Percentiles rank a stretch among this genome's conserved stretches.
phyloP scores from a whole-genome alignment of 2,113 vertebrate species.

The Gopherus evgoodei region DNA sequence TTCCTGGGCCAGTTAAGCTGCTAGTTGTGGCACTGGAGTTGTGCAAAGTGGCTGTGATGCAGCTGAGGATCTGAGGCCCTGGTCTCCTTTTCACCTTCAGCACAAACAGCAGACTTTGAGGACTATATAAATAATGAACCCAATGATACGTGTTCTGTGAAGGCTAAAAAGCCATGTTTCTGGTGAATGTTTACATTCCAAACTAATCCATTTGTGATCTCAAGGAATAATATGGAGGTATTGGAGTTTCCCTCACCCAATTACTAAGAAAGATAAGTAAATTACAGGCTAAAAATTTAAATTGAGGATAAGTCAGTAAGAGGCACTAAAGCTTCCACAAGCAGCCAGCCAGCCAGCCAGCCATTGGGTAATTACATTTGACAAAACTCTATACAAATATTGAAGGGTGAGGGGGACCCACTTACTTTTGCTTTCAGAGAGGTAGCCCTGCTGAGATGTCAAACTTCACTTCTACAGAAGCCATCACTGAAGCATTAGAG shows the following conservation, averaged over 20 bases:
- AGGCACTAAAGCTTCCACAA: neutral
- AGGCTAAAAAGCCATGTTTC: neutral
- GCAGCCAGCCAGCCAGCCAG: constrained; percentile 25
- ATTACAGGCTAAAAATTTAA: constrained; percentile 24
- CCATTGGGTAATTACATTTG: constrained; percentile 16
- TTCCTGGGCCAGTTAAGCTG: neutral
- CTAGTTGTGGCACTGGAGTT: neutral
- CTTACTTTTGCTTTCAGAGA: neutral
- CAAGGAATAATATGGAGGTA: neutral
- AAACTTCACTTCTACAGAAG: neutral
- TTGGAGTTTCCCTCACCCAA: constrained; percentile 24
- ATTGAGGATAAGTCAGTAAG: constrained; percentile 16
- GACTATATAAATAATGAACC: rapidly evolving
- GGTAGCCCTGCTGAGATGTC: neutral
- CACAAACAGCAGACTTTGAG: neutral
- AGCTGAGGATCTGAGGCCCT: neutral
- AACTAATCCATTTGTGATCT: neutral
- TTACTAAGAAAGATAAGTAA: constrained; percentile 33
- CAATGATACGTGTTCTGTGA: neutral
- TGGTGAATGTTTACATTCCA: neutral
- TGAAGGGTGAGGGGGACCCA: neutral
- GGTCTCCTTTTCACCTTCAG: neutral
- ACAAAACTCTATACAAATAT: neutral
- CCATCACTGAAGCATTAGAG: neutral
- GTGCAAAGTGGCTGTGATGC: neutral